Evolutionary conservation across 2,113 vertebrate genomes (phyloP), one percentile per base, ranked within the genome.

Genomic region (Corythornis cristatus): DNA sequence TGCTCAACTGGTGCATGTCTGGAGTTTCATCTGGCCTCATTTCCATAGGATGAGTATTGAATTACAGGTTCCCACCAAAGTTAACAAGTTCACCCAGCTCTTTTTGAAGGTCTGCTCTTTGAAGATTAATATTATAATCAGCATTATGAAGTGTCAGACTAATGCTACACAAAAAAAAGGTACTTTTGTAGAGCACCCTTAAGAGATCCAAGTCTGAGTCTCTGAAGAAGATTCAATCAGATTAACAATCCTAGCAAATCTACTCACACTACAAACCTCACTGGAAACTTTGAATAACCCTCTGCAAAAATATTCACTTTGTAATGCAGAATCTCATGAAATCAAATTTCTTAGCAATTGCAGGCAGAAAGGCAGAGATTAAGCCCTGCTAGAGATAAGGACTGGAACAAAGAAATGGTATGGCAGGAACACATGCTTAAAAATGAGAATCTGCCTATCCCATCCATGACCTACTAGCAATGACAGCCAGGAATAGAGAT

Each of bases 231-330:
- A 85, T 57, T 83, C 17, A 83, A 4, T 3, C 46, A 79, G 67
- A 93, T 91, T 80, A 94, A 80, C 25, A 73, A 95, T 87, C 75
- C 67, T 64, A 76, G 19, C 17, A 11, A 91, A 95, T 50, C 51
- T 80, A 79, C 31, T 87, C 50, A 12, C 0, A 0, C 74, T 82
- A 79, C 37, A 83, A 80, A 42, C 43, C 67, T 54, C 87, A 68
- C 42, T 35, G 42, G n/a, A 89, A 83, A 56, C 28, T 87, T 12
- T 31, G 50, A 89, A 48, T 23, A 72, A 53, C 9, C 28, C 42
- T 73, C 82, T 58, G 40, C 56, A 85, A 95, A 95, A 73, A 5
- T 60, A 28, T 54, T 79, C n/a, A 37, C 28, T 70, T 53, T 8
- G 14, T 61, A 88, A 79, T 8, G 68, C 23, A 46, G 53, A 48